Evolutionary conservation across 2,888 invertebrate species (phyloP).

Genomic region (Acanthosepion pharaonis): DNA sequence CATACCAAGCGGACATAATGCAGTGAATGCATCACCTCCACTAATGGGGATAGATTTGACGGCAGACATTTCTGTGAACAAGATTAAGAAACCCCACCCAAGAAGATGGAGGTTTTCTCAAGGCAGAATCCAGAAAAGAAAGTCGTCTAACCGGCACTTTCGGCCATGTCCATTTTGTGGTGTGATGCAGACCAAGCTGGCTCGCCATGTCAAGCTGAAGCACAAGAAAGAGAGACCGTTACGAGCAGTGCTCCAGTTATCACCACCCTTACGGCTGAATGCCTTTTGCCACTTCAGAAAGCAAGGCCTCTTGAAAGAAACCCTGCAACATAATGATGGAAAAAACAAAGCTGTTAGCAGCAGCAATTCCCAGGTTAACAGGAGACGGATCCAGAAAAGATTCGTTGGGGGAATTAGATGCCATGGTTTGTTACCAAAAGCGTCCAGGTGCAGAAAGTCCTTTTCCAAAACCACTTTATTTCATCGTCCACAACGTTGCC

Average conservation of each 20-base stretch:
- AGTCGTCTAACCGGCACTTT: not conserved
- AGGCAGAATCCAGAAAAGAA: not conserved
- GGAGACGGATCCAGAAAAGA: not conserved
- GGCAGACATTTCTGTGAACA: not conserved
- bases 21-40: not conserved
- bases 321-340: not conserved
- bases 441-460: not conserved
- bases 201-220: not conserved
- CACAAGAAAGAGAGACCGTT: not conserved
- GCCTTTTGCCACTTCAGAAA: not conserved
- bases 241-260: not conserved
- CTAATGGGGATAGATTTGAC: not conserved
- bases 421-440: not conserved
- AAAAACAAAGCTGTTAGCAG: too few relatives aligned
- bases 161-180: slow-evolving; percentile 39
- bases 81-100: not conserved
- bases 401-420: not conserved
- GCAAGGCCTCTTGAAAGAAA: not conserved
- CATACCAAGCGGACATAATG: not conserved
- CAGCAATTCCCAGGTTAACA: not conserved
- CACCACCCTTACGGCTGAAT: not conserved
- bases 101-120: not conserved
- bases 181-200: slow-evolving; percentile 24
- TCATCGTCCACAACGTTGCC: too few relatives aligned
- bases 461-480: too few relatives aligned